Conservation (phyloP, 2,797 vertebrate species). For the Crax fasciolata region DNA sequence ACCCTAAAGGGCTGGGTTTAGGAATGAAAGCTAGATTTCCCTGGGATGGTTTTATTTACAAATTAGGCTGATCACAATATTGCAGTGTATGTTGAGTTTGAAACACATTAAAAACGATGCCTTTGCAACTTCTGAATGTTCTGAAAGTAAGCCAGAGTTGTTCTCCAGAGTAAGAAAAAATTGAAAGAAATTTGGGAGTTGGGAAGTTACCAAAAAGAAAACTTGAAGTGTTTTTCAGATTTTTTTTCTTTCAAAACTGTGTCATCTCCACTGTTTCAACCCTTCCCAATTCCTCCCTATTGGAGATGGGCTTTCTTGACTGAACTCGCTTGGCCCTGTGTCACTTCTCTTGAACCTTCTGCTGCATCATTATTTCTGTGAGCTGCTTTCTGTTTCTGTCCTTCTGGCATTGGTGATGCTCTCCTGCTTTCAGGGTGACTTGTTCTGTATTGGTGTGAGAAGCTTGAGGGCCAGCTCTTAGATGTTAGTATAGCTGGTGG, state of each 20-base stretch:
- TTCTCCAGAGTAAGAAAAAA: neutral
- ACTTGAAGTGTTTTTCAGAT: neutral
- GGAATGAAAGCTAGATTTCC: neutral
- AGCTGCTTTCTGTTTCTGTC: neutral
- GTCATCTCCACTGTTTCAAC: neutral
- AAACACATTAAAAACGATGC: neutral
- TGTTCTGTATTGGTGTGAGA: neutral
- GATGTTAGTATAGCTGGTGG: neutral
- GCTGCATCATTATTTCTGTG: neutral
- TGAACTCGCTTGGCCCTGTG: neutral
- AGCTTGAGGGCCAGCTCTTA: neutral
- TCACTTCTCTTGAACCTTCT: neutral
- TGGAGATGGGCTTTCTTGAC: neutral
- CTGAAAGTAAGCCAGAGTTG: neutral
- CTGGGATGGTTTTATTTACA: neutral
- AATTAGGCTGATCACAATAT: neutral
- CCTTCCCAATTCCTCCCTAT: neutral
- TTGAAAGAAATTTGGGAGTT: neutral
- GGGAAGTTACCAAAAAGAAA: neutral
- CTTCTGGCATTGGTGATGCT: neutral
- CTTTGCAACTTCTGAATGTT: neutral
- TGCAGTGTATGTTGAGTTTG: rapidly evolving
- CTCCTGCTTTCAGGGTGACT: neutral
- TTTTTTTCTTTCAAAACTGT: neutral
- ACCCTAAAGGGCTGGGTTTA: neutral